Base-by-base conservation (phyloP, 2,113 vertebrate species). In the Calidris pugnax region DNA sequence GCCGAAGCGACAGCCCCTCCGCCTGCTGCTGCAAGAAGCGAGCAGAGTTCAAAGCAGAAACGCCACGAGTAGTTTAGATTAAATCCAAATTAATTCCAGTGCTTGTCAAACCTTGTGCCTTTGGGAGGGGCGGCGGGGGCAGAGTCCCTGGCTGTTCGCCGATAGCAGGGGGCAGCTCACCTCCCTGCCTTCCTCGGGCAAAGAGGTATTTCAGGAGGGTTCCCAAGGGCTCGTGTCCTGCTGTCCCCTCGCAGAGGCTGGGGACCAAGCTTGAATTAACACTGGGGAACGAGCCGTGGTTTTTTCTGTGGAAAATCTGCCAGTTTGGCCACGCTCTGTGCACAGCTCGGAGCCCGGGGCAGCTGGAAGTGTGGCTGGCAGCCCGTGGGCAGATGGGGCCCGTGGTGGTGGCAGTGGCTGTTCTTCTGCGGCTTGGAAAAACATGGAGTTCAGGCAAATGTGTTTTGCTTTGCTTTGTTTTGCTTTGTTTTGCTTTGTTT, bases 241-340 rank as follows among this genome's bases (percentile, higher is more conserved):
- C 79, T 24, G 9, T 50, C 4, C 16, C 10, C 66, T 64, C 6
- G 0, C 24, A 22, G 32, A 23, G 45, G 26, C 63, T 16, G 62
- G 39, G 81, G 8, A 69, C 14, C 10, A 7, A 55, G 76, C 39
- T 16, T 2, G 39, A 24, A 5, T 63, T 35, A 15, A 17, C 27
- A 13, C 8, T 1, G 9, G n/a, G 13, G 75, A 59, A 30, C 5
- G 39, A 55, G 35, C 80, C 2, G 1, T 6, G n/a, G 0, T 6
- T 57, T 39, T 23, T 35, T 12, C 51, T 8, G 10, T 9, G 69
- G 67, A 75, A 21, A 18, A 6, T 2, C 1, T 1, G 8, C 63
- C 84, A 57, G 59, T 60, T 48, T 7, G 6, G 45, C 71, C 18
- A n/a, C 43, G 0, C 73, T 22, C 39, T 1, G 18, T 12, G 64